phyloP scores from a whole-genome alignment of 2,113 vertebrate genomes.

The Procapra przewalskii region DNA sequence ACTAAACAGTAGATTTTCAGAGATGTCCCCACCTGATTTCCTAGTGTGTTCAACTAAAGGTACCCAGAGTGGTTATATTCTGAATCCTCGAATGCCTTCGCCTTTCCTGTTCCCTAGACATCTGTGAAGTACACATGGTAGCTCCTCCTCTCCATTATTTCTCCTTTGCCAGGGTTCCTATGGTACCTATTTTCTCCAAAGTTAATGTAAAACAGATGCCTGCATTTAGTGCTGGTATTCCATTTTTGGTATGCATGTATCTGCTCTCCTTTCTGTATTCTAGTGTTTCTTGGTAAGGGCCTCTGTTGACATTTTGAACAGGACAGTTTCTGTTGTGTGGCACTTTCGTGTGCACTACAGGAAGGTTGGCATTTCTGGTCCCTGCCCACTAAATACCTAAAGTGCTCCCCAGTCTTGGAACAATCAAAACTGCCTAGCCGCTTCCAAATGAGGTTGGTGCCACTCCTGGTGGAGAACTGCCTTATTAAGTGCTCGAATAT shows the following conservation, averaged over 20 bases:
- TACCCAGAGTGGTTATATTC: not conserved
- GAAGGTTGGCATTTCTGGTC: not conserved
- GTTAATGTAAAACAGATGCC: slow-evolving; percentile 42
- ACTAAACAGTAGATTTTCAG: not conserved
- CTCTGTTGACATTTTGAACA: slow-evolving; percentile 33
- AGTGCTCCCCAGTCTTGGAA: not conserved
- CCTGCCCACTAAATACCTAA: not conserved
- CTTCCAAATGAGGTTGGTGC: not conserved
- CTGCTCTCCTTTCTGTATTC: slow-evolving; percentile 12
- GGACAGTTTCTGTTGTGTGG: not conserved
- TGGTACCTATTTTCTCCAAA: slow-evolving; percentile 20
- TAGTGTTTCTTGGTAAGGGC: not conserved
- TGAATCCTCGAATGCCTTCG: not conserved
- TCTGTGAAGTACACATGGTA: not conserved
- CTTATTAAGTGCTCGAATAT: slow-evolving; percentile 1
- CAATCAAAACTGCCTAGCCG: not conserved
- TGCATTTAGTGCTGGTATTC: not conserved
- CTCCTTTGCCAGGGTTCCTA: slow-evolving; percentile 6
- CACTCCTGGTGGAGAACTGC: not conserved
- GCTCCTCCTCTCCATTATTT: slow-evolving; percentile 3
- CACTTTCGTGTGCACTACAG: not conserved
- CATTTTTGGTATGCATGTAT: not conserved
- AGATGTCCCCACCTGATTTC: not conserved
- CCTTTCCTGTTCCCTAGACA: not conserved
- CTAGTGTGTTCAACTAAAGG: not conserved